Evolutionary conservation across 2,888 invertebrate genomes (phyloP), one percentile per base, ranked within the genome.

Genomic region (Apotomis capreana): DNA sequence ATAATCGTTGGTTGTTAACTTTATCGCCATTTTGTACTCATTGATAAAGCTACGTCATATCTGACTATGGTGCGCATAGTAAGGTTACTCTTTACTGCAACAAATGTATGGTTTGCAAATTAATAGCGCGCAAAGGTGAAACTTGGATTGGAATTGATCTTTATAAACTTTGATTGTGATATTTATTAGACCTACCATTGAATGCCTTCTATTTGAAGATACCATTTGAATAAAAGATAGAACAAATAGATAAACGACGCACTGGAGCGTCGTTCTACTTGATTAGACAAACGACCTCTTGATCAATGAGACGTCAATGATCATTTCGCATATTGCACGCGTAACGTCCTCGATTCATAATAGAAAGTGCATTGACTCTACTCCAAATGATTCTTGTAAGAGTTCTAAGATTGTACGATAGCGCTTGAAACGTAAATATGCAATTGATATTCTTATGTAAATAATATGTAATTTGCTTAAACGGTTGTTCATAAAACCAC

Each of bases 331-430:
- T 76, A 79, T 78, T 78, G 68, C 78, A 76, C 75, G 69, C 76
- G 72, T 37, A 55, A 57, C 44, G 80, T 73, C 79, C 80, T 81
- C 78, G 74, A 81, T 81, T 77, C 78, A 74, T 75, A 79, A 77
- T 78, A 79, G 76, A 81, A 75, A 80, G 82, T 78, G 73, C 82
- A 78, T 79, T 82, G 81, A 82, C 82, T 79, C 74, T 76, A 61
- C 63, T 69, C 74, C 73, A 70, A 69, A 74, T 75, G 70, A 63
- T 55, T 69, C 61, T 61, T 65, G 70, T 64, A 15, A 60, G 58
- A 70, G 65, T 51, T 72, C 74, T 68, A 73, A 69, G 72, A 59
- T 55, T 37, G 54, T 63, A 69, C 62, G 65, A 63, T 63, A 69
- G 4, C 49, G 49, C 49, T 36, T 51, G 61, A 46, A 46, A 15